phyloP scores from a whole-genome alignment of 2,888 invertebrate species.

The Thymelicus lineola region DNA sequence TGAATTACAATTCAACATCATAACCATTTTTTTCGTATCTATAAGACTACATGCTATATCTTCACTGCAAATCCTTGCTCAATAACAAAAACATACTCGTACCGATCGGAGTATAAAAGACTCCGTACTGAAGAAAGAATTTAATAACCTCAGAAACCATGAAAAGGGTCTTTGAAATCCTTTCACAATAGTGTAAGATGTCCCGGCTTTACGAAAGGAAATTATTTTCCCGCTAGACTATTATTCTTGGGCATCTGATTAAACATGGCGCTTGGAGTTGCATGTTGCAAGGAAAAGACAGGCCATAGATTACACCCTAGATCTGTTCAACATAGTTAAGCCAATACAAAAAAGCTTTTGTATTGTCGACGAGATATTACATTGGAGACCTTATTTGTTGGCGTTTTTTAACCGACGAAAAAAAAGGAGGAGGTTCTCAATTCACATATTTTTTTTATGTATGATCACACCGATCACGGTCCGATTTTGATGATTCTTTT shows the following conservation, averaged over 20 bases:
- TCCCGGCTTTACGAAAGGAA: conserved; percentile 66
- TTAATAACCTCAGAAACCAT: conserved; percentile 62
- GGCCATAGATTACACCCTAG: neutral
- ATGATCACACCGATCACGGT: too few relatives aligned
- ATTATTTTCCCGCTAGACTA: conserved; percentile 73
- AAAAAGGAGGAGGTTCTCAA: too few relatives aligned
- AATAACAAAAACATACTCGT: conserved; percentile 21
- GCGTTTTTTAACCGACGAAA: too few relatives aligned
- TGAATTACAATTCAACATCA: neutral
- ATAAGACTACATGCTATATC: too few relatives aligned
- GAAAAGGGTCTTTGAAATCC: conserved; percentile 70
- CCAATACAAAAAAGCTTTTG: neutral
- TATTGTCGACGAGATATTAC: too few relatives aligned
- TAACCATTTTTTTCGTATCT: neutral
- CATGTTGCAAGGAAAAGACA: conserved; percentile 8
- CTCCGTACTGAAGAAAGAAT: conserved; percentile 48
- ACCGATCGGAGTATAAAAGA: conserved; percentile 39
- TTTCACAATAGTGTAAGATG: conserved; percentile 76
- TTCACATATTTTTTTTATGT: too few relatives aligned
- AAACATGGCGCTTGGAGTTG: conserved; percentile 53
- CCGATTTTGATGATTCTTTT: too few relatives aligned
- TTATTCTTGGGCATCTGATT: conserved; percentile 62
- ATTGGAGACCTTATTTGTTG: too few relatives aligned
- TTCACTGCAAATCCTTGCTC: conserved; percentile 1
- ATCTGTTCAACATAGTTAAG: neutral